phyloP scores from a whole-genome alignment of 2,797 vertebrate genomes.

The Sebastes oblongus region DNA sequence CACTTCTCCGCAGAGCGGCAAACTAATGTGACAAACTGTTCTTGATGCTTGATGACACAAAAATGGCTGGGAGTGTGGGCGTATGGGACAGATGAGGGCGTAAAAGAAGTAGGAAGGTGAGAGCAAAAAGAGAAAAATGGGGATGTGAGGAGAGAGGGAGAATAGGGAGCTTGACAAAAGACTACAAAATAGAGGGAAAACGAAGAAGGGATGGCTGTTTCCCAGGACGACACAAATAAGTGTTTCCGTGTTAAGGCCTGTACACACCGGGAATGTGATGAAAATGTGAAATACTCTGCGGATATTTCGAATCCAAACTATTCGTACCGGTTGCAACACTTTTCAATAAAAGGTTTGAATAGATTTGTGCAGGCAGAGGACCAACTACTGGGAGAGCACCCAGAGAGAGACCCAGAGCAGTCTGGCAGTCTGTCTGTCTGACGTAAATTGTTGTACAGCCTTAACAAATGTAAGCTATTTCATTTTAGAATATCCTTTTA shows the following conservation, averaged over 20 bases:
- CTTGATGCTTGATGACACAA: constrained; percentile 44
- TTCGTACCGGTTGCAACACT: no score
- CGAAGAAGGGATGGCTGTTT: background rate
- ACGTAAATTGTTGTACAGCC: no score
- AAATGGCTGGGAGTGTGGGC: constrained; percentile 2
- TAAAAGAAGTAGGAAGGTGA: background rate
- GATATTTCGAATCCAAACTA: no score
- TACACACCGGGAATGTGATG: background rate
- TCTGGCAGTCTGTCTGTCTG: no score
- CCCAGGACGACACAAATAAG: background rate
- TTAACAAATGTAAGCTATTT: no score
- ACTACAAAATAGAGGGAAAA: background rate
- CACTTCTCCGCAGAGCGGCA: constrained; percentile 24
- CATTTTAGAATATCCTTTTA: no score
- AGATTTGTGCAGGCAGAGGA: no score
- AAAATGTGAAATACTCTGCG: no score
- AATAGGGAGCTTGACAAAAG: background rate
- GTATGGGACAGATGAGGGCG: background rate
- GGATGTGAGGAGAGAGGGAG: background rate
- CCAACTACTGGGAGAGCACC: no score
- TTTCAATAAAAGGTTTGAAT: no score
- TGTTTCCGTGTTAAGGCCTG: background rate
- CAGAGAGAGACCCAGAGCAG: no score
- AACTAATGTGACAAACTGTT: constrained; percentile 60
- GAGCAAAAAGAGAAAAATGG: background rate